Evolutionary conservation across 2,113 vertebrate species (phyloP), one percentile per base, ranked within the genome.

Genomic region (Eira barbara): DNA sequence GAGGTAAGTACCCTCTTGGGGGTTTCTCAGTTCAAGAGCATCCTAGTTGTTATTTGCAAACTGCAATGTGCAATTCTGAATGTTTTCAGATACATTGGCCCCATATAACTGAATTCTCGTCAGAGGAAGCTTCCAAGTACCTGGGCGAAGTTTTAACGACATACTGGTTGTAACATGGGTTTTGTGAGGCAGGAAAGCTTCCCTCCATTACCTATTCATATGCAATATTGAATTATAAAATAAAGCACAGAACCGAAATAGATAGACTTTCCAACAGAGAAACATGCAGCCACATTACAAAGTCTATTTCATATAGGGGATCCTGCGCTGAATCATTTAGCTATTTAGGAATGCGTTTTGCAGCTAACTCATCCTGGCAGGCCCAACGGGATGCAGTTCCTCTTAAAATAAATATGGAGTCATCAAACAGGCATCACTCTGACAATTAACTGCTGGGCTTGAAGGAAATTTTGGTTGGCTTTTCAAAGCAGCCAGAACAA

Each of bases 391-490:
- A 96, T 61, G 34, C 80, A 73, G 94, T n/a, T 97, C 84, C 91
- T 97, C 98, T 97, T 98, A 98, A 98, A 98, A 98, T 97, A 98
- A 98, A 98, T 96, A 98, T 97, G 95, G 91, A 98, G 93, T 95
- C 98, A 97, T 98, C 98, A 97, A 97, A 95, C 76, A 97, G 85
- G 95, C 95, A 92, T 97, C 96, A 91, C 69, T 74, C 80, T 96
- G 97, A 97, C 97, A 98, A 98, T 98, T 97, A 97, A 97, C 95
- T 89, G 91, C 97, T 97, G 88, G 96, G 95, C 83, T 97, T 90
- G 94, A 97, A 97, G 94, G 91, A 98, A 97, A 91, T 97, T 97
- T 81, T 71, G 49, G 71, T 95, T 85, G 96, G 52, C 52, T 98
- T 97, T 97, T 97, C 88, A 97, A 97, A 97, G 96, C 81, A 96